phyloP scores from a whole-genome alignment of 2,797 vertebrate genomes.

The Bradypodion ventrale region DNA sequence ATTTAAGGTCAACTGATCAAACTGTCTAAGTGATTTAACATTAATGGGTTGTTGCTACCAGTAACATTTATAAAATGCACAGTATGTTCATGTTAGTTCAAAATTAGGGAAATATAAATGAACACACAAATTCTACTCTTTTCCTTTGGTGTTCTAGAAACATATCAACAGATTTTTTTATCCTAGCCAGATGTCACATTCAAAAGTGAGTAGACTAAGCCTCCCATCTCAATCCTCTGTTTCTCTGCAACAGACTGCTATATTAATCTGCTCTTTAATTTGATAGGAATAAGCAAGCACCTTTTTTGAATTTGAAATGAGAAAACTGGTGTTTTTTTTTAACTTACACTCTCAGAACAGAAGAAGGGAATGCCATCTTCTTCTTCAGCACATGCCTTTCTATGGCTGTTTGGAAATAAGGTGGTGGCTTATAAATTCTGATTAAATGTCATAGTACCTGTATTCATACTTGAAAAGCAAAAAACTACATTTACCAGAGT shows the following conservation, averaged over 20 bases:
- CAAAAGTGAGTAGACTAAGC: slow-evolving; percentile 8
- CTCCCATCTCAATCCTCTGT: slow-evolving; percentile 27
- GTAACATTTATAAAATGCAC: too few relatives aligned
- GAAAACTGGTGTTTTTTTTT: slow-evolving; percentile 18
- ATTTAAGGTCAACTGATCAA: too few relatives aligned
- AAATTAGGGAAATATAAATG: not conserved
- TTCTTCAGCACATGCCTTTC: too few relatives aligned
- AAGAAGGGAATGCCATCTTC: too few relatives aligned
- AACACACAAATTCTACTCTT: not conserved
- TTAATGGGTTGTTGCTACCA: too few relatives aligned
- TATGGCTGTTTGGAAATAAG: not conserved
- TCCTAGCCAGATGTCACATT: slow-evolving; percentile 8
- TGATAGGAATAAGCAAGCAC: slow-evolving; percentile 35
- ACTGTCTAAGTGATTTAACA: too few relatives aligned
- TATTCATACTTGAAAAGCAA: slow-evolving; percentile 3
- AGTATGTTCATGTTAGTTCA: not conserved
- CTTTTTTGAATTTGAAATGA: slow-evolving; percentile 20
- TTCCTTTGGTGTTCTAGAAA: not conserved
- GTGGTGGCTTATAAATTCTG: slow-evolving; percentile 30
- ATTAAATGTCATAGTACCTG: slow-evolving; percentile 6
- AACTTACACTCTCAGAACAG: too few relatives aligned
- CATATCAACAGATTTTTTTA: not conserved
- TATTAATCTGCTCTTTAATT: slow-evolving; percentile 29
- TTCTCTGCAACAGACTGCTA: slow-evolving; percentile 28
- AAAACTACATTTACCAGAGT: not conserved